Evolutionary conservation across 2,888 invertebrate species (phyloP), one percentile per base, ranked within the genome.

Genomic region (Polyploca ridens): DNA sequence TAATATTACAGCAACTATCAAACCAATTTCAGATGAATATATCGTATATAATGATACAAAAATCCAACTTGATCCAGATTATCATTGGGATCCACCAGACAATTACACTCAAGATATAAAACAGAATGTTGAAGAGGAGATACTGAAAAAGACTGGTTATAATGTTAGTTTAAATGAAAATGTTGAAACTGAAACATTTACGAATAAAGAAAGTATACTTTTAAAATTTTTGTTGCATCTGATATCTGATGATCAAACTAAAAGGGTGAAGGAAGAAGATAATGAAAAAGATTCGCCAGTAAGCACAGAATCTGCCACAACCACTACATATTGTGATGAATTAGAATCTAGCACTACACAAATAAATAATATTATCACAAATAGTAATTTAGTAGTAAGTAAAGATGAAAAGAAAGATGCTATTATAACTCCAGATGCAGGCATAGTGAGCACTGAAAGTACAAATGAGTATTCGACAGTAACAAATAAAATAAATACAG

Each of bases 71-170:
- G 83, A 90, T 66, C 83, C 85, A 41, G 85, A 87, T 63, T 84
- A 77, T n/a, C 69, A 79, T 44, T 88, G 85, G 85, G 70, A 68
- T 13, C 83, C 84, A n/a, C 84, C 87, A 5, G 81, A 77, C 46
- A 88, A 87, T 63, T 84, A 87, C 46, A 81, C 85, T 0, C 77
- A 86, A 72, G 82, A 84, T 46, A 84, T 86, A 62, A 73, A 81
- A 65, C 72, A 82, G 59, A 76, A 83, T 63, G 84, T 88, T 7
- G 82, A 87, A 33, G 75, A 85, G 66, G 84, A 88, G 67, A 68
- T 87, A 0, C 76, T 70, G 57, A 77, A 75, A 62, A 79, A 76
- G n/a, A 58, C 62, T 5, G 62, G 62, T 5, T 16, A 54, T 41
- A 63, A 63, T 63, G 7, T 44, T 58, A 63, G 14, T 27, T 10